These are phyloP conservation scores for Zaprionus camerounensis DNA, from an alignment of 1,140 invertebrate species.

Conservation along the genomic window DNA sequence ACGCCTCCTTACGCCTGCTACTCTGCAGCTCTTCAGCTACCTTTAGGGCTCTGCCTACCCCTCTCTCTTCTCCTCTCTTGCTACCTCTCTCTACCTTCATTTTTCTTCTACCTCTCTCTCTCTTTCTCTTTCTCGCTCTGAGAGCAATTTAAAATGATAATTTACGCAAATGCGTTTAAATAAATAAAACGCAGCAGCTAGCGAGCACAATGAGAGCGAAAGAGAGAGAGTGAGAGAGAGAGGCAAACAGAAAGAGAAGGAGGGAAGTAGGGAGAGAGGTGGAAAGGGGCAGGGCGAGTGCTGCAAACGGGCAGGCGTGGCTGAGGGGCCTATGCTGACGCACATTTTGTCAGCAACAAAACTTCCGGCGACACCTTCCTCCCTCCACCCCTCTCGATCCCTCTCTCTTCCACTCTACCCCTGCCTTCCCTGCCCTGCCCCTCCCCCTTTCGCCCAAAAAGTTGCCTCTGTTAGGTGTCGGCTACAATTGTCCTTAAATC, in stretches of 20 bases:
- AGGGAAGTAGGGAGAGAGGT: background rate
- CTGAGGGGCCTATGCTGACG: slow-evolving; percentile 12
- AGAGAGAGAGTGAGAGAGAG: background rate
- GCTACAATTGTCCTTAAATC: slow-evolving; percentile 83
- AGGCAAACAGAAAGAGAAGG: background rate
- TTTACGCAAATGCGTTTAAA: slow-evolving; percentile 83
- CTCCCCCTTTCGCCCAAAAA: background rate
- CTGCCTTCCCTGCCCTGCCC: background rate
- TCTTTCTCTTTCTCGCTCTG: slow-evolving; percentile 38
- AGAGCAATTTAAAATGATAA: slow-evolving; percentile 82
- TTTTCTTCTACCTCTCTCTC: background rate
- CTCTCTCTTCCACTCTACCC: background rate
- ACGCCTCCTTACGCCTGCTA: background rate
- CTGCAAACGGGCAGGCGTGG: slow-evolving; percentile 1
- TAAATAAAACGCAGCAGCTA: slow-evolving; percentile 72
- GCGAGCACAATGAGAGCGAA: slow-evolving; percentile 8
- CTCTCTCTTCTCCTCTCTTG: background rate
- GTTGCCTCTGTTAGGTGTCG: slow-evolving; percentile 60
- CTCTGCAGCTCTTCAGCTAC: background rate
- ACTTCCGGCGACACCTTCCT: slow-evolving; percentile 27
- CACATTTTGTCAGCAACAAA: slow-evolving; percentile 41
- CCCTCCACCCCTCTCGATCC: background rate
- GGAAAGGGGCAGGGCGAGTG: background rate
- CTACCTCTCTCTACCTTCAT: background rate
- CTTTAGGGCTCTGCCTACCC: background rate